phyloP scores from a whole-genome alignment of 2,797 vertebrate genomes.

The Pipistrellus kuhlii region DNA sequence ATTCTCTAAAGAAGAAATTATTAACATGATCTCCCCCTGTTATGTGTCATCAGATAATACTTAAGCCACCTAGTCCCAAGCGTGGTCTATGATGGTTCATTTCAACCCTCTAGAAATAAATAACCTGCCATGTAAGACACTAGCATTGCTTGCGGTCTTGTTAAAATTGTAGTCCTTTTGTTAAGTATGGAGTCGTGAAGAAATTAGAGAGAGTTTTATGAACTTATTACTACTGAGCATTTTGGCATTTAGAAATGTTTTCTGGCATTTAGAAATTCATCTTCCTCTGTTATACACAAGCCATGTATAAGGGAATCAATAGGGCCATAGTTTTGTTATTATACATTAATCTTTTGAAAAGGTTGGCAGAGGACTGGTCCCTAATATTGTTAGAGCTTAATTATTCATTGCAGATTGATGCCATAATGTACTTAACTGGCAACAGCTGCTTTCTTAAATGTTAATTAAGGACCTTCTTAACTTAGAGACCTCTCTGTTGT shows the following conservation, averaged over 20 bases:
- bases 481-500: slow-evolving; percentile 28
- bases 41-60: background rate
- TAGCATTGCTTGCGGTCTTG: background rate
- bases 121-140: background rate
- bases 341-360: slow-evolving; percentile 18
- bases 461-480: slow-evolving; percentile 44
- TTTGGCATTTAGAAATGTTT: background rate
- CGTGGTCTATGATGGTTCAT: background rate
- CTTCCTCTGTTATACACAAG: background rate
- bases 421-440: background rate
- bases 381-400: slow-evolving; percentile 26
- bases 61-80: background rate
- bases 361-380: background rate
- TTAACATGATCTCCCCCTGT: background rate
- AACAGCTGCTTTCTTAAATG: slow-evolving; percentile 62
- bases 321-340: background rate
- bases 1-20: background rate
- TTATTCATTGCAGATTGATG: slow-evolving; percentile 31
- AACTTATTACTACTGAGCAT: background rate
- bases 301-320: background rate
- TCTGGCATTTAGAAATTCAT: background rate
- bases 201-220: background rate
- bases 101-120: slow-evolving; percentile 8
- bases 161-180: background rate
- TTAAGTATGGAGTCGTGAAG: background rate